These are phyloP conservation scores for Imbricaverruca yamaguchii DNA, from an alignment of 2,888 invertebrate genomes.

Conservation along the genomic window DNA sequence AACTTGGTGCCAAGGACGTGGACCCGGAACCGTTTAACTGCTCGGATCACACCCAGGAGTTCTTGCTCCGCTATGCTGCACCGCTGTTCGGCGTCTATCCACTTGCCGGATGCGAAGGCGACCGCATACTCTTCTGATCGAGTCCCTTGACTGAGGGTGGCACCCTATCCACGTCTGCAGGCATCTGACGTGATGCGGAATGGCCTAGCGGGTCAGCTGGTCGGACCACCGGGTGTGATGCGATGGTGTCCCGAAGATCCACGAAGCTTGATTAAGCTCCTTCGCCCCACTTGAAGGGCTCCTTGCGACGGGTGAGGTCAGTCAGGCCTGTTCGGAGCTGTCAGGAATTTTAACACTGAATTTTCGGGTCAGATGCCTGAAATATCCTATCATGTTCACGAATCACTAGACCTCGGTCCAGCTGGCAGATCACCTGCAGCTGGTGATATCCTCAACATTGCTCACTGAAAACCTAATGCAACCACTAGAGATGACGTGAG, in stretches of 20 bases:
- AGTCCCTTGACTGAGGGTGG: slow-evolving; percentile 11
- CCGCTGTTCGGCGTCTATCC: slow-evolving; percentile 15
- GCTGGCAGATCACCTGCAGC: background rate
- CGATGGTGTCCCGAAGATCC: background rate
- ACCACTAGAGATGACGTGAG: background rate
- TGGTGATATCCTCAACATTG: background rate
- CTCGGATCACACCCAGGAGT: slow-evolving; percentile 22
- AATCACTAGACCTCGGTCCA: background rate
- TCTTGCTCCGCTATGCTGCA: slow-evolving; percentile 28
- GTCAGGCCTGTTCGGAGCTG: background rate
- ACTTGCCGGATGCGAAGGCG: slow-evolving; percentile 22
- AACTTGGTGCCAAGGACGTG: slow-evolving; percentile 22
- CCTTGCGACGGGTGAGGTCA: background rate
- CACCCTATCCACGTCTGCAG: background rate
- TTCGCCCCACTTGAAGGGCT: background rate
- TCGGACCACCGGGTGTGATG: background rate
- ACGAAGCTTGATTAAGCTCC: background rate
- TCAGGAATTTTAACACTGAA: background rate
- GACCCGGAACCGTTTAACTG: slow-evolving; percentile 22
- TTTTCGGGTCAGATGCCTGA: background rate
- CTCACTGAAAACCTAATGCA: background rate
- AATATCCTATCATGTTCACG: background rate
- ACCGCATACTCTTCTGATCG: slow-evolving; percentile 19
- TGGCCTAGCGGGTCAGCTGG: background rate
- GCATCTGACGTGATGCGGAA: slow-evolving; percentile 23